phyloP scores from a whole-genome alignment of 2,113 vertebrate species.

The Vidua chalybeata region DNA sequence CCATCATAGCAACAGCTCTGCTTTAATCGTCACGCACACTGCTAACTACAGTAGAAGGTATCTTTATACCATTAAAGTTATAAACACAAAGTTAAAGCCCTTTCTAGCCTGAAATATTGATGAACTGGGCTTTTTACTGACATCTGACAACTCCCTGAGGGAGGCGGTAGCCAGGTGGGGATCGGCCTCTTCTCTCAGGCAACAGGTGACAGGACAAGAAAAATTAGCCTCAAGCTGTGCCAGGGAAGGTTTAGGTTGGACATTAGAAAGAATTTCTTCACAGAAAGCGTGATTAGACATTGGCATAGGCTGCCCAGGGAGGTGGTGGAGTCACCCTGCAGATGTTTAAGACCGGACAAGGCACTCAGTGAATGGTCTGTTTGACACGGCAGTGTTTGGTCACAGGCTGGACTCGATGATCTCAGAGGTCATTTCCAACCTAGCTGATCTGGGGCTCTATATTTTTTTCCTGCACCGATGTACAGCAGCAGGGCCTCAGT shows the following conservation, averaged over 20 bases:
- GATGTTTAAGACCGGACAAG: neutral
- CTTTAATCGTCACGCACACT: fast-evolving
- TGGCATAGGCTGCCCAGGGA: neutral
- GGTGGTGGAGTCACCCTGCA: neutral
- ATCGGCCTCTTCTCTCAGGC: neutral
- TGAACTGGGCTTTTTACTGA: neutral
- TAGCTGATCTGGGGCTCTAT: no score
- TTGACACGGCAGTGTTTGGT: fast-evolving
- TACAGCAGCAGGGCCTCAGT: neutral
- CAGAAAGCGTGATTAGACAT: neutral
- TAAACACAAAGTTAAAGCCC: neutral
- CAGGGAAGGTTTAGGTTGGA: neutral
- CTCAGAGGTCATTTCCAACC: neutral
- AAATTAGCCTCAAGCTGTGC: neutral
- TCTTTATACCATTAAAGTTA: neutral
- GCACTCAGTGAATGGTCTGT: neutral
- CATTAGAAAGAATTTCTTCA: neutral
- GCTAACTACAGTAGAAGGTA: fast-evolving
- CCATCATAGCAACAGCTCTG: neutral
- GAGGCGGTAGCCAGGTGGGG: neutral
- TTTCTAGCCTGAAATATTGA: neutral
- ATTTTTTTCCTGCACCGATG: fast-evolving
- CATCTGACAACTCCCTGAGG: neutral
- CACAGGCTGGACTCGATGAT: neutral
- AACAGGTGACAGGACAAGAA: neutral